These are phyloP conservation scores for Cyprinodon tularosa DNA, from an alignment of 2,113 vertebrate genomes.

Conservation along the genomic window DNA sequence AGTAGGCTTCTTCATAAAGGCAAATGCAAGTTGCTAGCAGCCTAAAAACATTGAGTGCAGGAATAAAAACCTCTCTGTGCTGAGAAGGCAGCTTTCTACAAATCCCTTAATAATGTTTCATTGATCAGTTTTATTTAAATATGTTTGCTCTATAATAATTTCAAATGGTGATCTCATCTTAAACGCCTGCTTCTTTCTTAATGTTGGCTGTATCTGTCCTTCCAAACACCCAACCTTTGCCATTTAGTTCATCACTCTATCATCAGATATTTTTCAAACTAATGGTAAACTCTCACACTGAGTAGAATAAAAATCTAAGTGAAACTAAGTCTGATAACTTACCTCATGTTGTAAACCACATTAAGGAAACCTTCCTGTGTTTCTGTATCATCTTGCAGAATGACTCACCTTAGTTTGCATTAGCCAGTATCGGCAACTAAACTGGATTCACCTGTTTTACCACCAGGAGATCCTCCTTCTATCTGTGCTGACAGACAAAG, in stretches of 20 bases:
- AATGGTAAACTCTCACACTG: neutral
- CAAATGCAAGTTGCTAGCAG: no score
- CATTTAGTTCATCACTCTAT: neutral
- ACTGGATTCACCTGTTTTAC: constrained; percentile 30
- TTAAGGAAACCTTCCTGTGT: neutral
- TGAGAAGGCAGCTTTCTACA: no score
- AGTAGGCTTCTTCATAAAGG: no score
- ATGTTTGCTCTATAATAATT: no score
- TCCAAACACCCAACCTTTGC: neutral
- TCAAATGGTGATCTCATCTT: no score
- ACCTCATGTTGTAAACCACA: constrained; percentile 3
- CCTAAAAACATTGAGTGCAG: no score
- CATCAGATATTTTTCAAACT: neutral
- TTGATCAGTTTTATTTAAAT: no score
- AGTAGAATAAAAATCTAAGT: neutral
- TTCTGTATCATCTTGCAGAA: neutral
- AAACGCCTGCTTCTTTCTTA: no score
- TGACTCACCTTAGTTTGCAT: constrained; percentile 17
- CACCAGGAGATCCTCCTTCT: constrained; percentile 1
- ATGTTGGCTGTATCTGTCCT: neutral
- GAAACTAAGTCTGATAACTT: constrained; percentile 3
- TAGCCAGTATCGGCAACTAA: neutral
- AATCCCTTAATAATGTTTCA: no score
- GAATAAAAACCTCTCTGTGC: no score
- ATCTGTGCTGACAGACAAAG: neutral